phyloP scores from a whole-genome alignment of 2,113 vertebrate genomes.

The Oceanodroma tethys region DNA sequence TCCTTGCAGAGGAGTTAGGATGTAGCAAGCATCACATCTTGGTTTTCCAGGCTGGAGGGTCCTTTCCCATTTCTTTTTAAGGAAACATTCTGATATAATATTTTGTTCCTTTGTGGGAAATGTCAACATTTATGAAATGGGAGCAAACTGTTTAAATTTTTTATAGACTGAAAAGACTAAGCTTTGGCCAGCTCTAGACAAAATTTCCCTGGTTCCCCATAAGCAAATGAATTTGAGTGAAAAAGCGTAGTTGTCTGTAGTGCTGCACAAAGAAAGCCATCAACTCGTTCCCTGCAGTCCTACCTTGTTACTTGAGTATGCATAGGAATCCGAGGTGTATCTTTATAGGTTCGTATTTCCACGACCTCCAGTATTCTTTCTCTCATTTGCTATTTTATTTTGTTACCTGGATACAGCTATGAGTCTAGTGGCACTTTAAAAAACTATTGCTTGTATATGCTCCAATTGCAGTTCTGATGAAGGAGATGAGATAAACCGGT shows the following conservation, averaged over 20 bases:
- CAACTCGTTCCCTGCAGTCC: slow-evolving; percentile 4
- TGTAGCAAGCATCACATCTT: not conserved
- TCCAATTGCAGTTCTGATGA: not conserved
- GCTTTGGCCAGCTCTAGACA: not conserved
- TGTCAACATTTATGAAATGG: slow-evolving; percentile 27
- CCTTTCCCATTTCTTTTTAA: not conserved
- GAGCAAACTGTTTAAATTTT: slow-evolving; percentile 41
- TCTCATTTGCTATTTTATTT: slow-evolving; percentile 30
- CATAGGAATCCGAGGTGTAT: not conserved
- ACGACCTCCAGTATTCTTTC: not conserved
- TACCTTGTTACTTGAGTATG: slow-evolving; percentile 5
- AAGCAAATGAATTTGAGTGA: slow-evolving; percentile 35
- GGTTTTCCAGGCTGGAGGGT: not conserved
- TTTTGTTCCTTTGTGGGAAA: not conserved
- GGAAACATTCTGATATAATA: not conserved
- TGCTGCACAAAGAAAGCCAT: not conserved
- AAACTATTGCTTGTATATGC: not conserved
- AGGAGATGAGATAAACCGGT: not conserved
- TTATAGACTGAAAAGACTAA: slow-evolving; percentile 47
- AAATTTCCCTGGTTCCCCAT: slow-evolving; percentile 45
- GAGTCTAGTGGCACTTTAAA: not conserved
- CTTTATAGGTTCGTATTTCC: not conserved
- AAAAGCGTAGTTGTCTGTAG: not conserved
- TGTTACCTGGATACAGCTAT: not conserved
- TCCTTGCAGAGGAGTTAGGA: not conserved